Evolutionary conservation across 2,888 invertebrate genomes (phyloP), one percentile per base, ranked within the genome.

Genomic region (Mythimna ferrago): DNA sequence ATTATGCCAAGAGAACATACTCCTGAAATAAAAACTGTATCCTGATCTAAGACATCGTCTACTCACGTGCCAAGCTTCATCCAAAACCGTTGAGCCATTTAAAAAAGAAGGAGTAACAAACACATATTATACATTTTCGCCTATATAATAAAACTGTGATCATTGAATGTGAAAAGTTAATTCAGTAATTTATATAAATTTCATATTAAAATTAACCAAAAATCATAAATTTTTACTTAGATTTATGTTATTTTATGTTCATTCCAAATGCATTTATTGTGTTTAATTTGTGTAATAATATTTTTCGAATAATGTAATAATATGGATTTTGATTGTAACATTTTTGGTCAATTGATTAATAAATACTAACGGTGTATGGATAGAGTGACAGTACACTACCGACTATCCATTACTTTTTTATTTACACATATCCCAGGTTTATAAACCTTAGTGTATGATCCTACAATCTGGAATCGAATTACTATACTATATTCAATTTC

Each of bases 261-360:
- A 82, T 84, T 86, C 84, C 86, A 82, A 73, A 74, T 70, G 86
- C 86, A 85, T 85, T 80, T 78, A 81, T 41, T 78, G 72, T 78
- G 53, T 54, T 74, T 26, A 61, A 71, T 54, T 38, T 71, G 6
- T 60, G 44, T 53, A 19, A 11, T 70, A 32, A 56, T 71, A n/a
- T n/a, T 44, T 51, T 62, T 62, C 14, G 10, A 51, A 48, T 32
- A 51, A 57, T 63, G 41, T 21, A 32, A 10, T 16, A 32, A 32
- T 54, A 44, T 61, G 44, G 10, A 61, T 19, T 54, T 48, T n/a
- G 14, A 26, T 35, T 56, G 10, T 57, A 26, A 32, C 54, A 19
- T 53, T 44, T n/a, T 51, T 26, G 21, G 2, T 57, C 2, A 38
- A 41, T 38, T 38, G 7, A 58, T n/a, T 26, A 21, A 51, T 56